phyloP scores from a whole-genome alignment of 1,140 invertebrate genomes.

The Pemphigus obesinymphae region DNA sequence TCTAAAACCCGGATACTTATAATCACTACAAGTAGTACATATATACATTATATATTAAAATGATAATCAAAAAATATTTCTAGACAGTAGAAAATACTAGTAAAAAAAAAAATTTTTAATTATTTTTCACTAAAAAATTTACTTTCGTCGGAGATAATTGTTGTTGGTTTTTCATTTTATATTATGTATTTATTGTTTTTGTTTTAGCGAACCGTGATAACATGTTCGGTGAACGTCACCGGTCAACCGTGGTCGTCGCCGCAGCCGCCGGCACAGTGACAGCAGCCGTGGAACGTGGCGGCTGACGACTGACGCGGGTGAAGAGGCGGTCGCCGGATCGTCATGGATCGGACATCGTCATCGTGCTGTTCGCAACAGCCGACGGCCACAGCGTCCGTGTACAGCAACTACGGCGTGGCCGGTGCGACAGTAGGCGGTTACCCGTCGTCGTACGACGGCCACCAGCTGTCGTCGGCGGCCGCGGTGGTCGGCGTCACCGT shows the following conservation, averaged over 20 bases:
- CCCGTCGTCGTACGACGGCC: background rate
- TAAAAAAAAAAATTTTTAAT: too few relatives aligned
- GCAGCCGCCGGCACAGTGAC: background rate
- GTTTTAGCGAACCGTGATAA: too few relatives aligned
- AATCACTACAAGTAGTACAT: too few relatives aligned
- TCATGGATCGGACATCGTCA: conserved; percentile 19
- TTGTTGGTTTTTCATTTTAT: too few relatives aligned
- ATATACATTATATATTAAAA: too few relatives aligned
- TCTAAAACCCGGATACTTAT: too few relatives aligned
- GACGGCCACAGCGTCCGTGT: background rate
- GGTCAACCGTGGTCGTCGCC: background rate
- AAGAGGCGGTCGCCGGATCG: background rate
- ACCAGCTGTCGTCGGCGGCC: background rate
- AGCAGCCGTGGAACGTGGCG: background rate
- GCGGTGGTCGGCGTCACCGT: conserved; percentile 44
- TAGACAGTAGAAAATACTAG: too few relatives aligned
- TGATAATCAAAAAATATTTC: too few relatives aligned
- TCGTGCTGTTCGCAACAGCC: conserved; percentile 16
- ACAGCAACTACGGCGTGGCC: background rate
- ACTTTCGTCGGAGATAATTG: too few relatives aligned
- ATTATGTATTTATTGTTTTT: too few relatives aligned
- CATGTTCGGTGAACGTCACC: background rate
- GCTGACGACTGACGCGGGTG: background rate
- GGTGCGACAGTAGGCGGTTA: background rate
- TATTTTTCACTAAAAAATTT: too few relatives aligned